These are phyloP conservation scores for Podotricha telesiphe DNA, from an alignment of 2,888 invertebrate genomes.

Conservation along the genomic window DNA sequence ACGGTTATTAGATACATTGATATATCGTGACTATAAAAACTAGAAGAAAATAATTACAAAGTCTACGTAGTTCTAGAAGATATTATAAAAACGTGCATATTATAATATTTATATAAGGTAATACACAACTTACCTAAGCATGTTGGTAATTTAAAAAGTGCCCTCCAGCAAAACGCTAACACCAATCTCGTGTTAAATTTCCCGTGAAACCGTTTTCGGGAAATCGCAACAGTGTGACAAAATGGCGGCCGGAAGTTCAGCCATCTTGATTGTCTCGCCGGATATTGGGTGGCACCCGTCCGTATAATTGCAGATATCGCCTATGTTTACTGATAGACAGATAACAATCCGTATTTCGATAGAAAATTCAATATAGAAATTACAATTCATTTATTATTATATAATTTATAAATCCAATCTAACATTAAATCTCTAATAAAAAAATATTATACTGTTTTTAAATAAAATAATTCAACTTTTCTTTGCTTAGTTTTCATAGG, in stretches of 20 bases:
- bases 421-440: no score
- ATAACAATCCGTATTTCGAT: constrained; percentile 17
- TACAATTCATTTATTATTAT: neutral
- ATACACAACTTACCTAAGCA: constrained; percentile 3
- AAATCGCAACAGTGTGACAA: constrained; percentile 55
- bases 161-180: constrained; percentile 4
- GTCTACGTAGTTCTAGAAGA: neutral
- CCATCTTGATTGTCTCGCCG: constrained; percentile 74
- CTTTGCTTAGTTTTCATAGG: neutral
- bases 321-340: constrained; percentile 50
- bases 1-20: neutral
- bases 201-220: constrained; percentile 44
- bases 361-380: neutral
- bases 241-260: constrained; percentile 66
- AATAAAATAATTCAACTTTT: neutral
- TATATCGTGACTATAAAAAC: neutral
- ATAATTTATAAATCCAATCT: neutral
- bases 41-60: neutral
- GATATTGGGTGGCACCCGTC: constrained; percentile 55
- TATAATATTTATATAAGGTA: neutral
- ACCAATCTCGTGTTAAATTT: constrained; percentile 34
- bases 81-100: neutral
- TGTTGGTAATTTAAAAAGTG: constrained; percentile 5
- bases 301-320: constrained; percentile 65
- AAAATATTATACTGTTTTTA: no score